Evolutionary conservation across 1,140 invertebrate species (phyloP).

Genomic region (Rhagoletis pomonella): DNA sequence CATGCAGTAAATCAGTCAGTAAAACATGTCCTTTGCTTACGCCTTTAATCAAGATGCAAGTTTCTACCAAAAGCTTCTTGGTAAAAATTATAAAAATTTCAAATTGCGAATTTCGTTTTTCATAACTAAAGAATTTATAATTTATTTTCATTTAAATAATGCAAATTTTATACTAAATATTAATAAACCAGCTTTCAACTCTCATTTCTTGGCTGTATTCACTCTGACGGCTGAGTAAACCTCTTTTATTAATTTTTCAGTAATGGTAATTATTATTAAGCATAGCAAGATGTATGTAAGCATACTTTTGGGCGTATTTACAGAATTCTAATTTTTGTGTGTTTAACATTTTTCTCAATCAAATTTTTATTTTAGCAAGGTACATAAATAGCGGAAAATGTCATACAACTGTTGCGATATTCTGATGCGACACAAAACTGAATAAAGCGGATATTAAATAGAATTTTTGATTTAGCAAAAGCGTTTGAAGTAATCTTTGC

Average conservation of each 20-base stretch:
- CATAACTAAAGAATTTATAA: too few species aligned
- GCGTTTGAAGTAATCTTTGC: background rate
- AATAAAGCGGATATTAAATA: background rate
- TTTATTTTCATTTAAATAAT: background rate
- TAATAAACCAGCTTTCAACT: background rate
- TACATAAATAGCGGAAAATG: background rate
- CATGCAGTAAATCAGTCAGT: too few species aligned
- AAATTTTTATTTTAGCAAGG: background rate
- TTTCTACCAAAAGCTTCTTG: too few species aligned
- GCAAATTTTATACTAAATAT: background rate
- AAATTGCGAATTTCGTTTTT: too few species aligned
- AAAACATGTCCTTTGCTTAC: too few species aligned
- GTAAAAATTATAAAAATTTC: too few species aligned
- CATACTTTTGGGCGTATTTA: background rate
- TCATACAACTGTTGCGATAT: background rate
- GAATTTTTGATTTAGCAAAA: background rate
- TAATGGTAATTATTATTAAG: background rate
- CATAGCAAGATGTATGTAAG: background rate
- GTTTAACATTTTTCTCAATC: conserved; percentile 7
- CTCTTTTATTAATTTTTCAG: background rate
- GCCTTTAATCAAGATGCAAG: too few species aligned
- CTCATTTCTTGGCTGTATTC: background rate
- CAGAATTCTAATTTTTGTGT: background rate
- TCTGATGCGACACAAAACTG: background rate
- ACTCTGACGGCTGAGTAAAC: background rate